Evolutionary conservation across 2,888 invertebrate genomes (phyloP).

Genomic region (Diarsia mendica): DNA sequence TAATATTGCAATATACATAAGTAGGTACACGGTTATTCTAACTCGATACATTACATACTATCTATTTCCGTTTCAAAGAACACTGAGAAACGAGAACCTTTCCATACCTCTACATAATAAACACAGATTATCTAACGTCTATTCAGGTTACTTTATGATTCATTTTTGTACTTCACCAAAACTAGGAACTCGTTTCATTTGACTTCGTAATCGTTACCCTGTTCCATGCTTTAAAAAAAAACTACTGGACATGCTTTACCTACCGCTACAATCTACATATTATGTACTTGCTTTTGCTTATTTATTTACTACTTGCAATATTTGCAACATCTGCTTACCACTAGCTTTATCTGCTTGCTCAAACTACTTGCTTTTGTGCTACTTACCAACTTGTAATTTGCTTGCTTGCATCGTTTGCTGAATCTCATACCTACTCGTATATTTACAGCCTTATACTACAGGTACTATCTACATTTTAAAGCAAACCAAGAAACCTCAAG

Average conservation of each 20-base stretch:
- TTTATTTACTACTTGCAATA: not conserved
- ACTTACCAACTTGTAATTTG: not conserved
- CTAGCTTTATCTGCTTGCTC: not conserved
- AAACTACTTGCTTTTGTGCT: not conserved
- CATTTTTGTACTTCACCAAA: not conserved
- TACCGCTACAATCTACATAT: too few relatives aligned
- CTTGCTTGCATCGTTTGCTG: not conserved
- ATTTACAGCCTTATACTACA: not conserved
- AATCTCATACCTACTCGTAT: not conserved
- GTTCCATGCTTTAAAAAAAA: not conserved
- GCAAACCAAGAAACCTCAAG: slow-evolving; percentile 5
- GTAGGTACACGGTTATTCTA: slow-evolving; percentile 8
- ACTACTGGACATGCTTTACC: not conserved
- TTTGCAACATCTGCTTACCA: not conserved
- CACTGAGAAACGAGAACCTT: too few relatives aligned
- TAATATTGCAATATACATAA: slow-evolving; percentile 3
- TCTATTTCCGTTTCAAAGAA: slow-evolving; percentile 42
- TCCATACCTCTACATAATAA: too few relatives aligned
- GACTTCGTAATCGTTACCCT: not conserved
- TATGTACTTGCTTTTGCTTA: too few relatives aligned
- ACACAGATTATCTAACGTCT: slow-evolving; percentile 21
- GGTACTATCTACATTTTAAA: not conserved
- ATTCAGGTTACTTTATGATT: slow-evolving; percentile 1
- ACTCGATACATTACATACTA: slow-evolving; percentile 18
- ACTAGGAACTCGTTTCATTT: not conserved